Base-by-base conservation (phyloP, 2,888 invertebrate species). In the Platynereis dumerilii region DNA sequence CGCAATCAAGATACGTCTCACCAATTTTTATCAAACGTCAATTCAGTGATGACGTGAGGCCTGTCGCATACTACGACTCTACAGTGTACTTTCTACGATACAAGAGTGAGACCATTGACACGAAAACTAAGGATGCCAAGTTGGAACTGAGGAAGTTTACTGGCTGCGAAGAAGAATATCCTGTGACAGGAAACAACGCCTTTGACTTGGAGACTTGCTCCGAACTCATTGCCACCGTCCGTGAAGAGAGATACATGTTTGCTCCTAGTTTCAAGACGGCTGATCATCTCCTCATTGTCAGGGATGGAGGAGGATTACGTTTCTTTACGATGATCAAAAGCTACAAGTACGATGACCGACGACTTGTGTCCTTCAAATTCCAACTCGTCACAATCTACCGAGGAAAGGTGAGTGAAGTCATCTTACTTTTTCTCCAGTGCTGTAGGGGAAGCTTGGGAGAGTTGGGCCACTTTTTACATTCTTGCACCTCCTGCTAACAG, bases 171-270 rank as follows among this genome's bases (percentile, higher is more conserved):
- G n/a, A 48, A 10, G 22, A 22, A 7, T 48, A 48, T 22, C 48
- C 48, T 3, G 48, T 48, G 7, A 48, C 22, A 12, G 22, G 22
- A 20, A 48, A n/a, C n/a, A n/a, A 48, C 5, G 48, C 22, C 20
- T 48, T 22, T 48, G 34, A 34, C 12, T 34, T 34, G 34, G 7
- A 34, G 34, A 34, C 12, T 5, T 48, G 48, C 48, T 20, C 48
- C 5, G 48, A 48, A n/a, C 22, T 48, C n/a, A 48, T 48, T n/a
- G 48, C 48, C 48, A 48, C 48, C 48, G n/a, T 48, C 22, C 20
- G 20, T 5, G 22, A n/a, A 12, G 48, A 48, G 22, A 5, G 48
- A 5, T 48, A 34, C 34, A 7, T 12, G 34, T 34, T 34, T 12
- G 34, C 34, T 5, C 34, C 34, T 7, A 34, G 7, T 7, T 34